phyloP scores from a whole-genome alignment of 2,888 invertebrate species.

The Lasius platythorax region DNA sequence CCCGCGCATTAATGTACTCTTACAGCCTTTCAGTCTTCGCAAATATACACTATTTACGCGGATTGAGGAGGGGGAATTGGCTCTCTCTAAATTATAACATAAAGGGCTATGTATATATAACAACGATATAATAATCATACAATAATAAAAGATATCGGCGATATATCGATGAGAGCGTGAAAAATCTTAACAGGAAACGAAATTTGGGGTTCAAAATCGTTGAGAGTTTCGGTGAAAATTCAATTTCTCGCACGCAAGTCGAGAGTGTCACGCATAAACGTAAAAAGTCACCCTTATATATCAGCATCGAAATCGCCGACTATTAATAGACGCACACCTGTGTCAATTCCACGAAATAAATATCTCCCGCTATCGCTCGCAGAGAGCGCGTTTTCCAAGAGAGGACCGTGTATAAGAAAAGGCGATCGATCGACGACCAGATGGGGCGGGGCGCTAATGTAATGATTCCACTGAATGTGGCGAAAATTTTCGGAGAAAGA shows the following conservation, averaged over 20 bases:
- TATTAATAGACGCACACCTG: not conserved
- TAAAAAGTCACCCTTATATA: not conserved
- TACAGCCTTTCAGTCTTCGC: slow-evolving; percentile 85
- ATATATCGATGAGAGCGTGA: slow-evolving; percentile 55
- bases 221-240: not conserved
- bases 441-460: slow-evolving; percentile 54
- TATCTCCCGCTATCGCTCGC: slow-evolving; percentile 56
- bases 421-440: slow-evolving; percentile 59
- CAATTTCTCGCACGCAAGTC: not conserved
- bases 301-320: not conserved
- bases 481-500: slow-evolving; percentile 39
- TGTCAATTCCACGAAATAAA: slow-evolving; percentile 48
- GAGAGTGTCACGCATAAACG: not conserved
- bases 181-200: slow-evolving; percentile 58
- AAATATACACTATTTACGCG: slow-evolving; percentile 83
- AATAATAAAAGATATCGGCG: slow-evolving; percentile 71
- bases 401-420: slow-evolving; percentile 46
- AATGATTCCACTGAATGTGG: slow-evolving; percentile 35
- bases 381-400: slow-evolving; percentile 53
- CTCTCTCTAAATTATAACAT: slow-evolving; percentile 78
- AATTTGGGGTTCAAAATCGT: not conserved
- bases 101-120: slow-evolving; percentile 74
- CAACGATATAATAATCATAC: slow-evolving; percentile 77
- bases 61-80: slow-evolving; percentile 65
- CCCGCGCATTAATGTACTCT: slow-evolving; percentile 73